Conservation (phyloP, 1,140 invertebrate genomes). For the Drosophila murphyi region DNA sequence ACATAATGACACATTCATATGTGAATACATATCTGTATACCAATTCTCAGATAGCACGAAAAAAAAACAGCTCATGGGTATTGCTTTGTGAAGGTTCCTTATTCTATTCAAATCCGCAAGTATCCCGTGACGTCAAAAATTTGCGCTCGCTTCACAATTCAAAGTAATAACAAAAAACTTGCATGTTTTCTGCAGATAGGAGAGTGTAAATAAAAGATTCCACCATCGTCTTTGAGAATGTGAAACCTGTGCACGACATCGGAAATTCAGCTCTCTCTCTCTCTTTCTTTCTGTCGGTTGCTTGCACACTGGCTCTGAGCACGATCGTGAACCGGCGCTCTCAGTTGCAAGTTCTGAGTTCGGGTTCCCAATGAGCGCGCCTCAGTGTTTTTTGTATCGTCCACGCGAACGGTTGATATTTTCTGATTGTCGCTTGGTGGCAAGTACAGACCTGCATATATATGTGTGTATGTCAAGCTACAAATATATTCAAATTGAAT, state of each 20-base stretch:
- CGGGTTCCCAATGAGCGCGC: background rate
- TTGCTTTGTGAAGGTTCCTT: background rate
- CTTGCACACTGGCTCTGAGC: background rate
- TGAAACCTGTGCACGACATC: slow-evolving; percentile 8
- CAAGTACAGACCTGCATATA: background rate
- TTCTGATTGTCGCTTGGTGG: background rate
- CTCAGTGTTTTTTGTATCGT: slow-evolving; percentile 21
- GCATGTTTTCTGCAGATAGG: background rate
- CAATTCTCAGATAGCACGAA: slow-evolving; percentile 1
- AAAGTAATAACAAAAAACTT: background rate
- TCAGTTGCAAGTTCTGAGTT: background rate
- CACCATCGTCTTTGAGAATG: background rate
- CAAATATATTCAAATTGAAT: background rate
- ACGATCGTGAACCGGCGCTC: background rate
- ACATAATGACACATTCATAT: background rate
- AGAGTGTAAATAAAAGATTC: no score
- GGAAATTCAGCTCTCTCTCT: background rate
- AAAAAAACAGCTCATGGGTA: background rate
- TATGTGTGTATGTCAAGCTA: background rate
- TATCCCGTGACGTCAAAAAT: background rate
- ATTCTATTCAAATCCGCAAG: background rate
- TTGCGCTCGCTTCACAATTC: background rate
- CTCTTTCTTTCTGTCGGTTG: slow-evolving; percentile 1
- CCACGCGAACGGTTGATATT: slow-evolving; percentile 18
- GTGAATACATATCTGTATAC: background rate